Conservation (phyloP, 2,113 vertebrate genomes). For the Thunnus maccoyii region DNA sequence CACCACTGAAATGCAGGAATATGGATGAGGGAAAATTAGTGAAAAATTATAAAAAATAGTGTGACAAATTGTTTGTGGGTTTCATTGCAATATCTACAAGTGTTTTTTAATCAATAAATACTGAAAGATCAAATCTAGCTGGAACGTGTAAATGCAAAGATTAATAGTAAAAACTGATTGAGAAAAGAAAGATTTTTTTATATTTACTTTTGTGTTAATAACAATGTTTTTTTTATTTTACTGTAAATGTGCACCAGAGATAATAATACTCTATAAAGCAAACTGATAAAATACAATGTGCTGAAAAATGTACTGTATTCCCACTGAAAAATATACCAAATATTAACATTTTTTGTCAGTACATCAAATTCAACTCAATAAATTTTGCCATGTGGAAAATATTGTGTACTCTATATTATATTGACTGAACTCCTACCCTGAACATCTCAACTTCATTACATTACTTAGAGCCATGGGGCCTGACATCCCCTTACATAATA, state of each 20-base stretch:
- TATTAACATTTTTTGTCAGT: slow-evolving; percentile 42
- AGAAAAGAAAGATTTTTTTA: background rate
- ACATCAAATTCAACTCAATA: slow-evolving; percentile 58
- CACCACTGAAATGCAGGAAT: slow-evolving; percentile 5
- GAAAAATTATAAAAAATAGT: background rate
- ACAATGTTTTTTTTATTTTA: background rate
- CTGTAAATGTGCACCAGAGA: slow-evolving; percentile 7
- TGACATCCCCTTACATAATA: slow-evolving; percentile 56
- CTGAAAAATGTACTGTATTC: slow-evolving; percentile 38
- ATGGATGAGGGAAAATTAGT: background rate
- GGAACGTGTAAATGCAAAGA: background rate
- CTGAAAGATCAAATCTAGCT: background rate
- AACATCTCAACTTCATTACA: slow-evolving; percentile 52
- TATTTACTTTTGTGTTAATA: background rate
- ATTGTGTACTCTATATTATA: slow-evolving; percentile 53
- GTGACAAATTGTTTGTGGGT: slow-evolving; percentile 2
- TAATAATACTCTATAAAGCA: background rate
- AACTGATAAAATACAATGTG: slow-evolving; percentile 28
- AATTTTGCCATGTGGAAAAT: slow-evolving; percentile 57
- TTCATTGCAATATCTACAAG: background rate
- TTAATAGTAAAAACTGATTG: background rate
- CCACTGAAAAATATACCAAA: slow-evolving; percentile 54
- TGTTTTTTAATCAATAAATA: slow-evolving; percentile 10
- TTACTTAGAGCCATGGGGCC: slow-evolving; percentile 19
- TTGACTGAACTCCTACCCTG: slow-evolving; percentile 40